Percentiles rank a stretch among this genome's conserved stretches.
These are phyloP conservation scores for Colossoma macropomum DNA, from an alignment of 2,113 vertebrate species.

Conservation along the genomic window DNA sequence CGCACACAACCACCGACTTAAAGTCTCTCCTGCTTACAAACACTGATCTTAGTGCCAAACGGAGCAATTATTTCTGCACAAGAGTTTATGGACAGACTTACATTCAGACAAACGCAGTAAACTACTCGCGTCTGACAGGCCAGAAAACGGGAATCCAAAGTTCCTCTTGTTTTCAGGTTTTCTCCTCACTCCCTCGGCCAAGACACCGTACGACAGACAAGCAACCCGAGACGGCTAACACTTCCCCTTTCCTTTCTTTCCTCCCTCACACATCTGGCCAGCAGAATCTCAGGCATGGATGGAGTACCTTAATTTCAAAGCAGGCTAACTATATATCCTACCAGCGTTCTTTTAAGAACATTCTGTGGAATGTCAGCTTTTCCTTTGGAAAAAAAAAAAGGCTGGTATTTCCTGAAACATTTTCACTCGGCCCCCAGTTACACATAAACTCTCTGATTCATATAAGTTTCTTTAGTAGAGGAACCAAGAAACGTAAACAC, in stretches of 20 bases:
- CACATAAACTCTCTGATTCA: constrained; percentile 36
- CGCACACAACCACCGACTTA: constrained; percentile 33
- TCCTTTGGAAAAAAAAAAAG: constrained; percentile 51
- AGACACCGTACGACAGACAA: neutral
- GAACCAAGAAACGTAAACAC: constrained; percentile 3
- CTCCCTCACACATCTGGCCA: constrained; percentile 23
- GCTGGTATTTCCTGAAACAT: constrained; percentile 76
- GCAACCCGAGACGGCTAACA: neutral
- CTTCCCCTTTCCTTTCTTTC: neutral
- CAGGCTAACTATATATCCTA: constrained; percentile 45
- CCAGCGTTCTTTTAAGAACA: constrained; percentile 59
- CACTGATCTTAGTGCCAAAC: neutral
- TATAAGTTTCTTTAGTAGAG: neutral
- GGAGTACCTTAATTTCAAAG: constrained; percentile 28
- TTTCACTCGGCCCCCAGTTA: constrained; percentile 49
- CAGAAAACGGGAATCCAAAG: neutral
- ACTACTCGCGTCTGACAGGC: no score
- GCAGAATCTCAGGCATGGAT: neutral
- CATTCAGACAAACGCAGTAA: no score
- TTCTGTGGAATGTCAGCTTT: constrained; percentile 72
- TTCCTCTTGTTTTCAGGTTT: neutral
- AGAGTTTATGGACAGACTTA: neutral
- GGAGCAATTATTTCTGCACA: neutral
- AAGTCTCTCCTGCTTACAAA: constrained; percentile 26
- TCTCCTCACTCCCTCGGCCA: neutral